phyloP scores from a whole-genome alignment of 2,113 vertebrate genomes.

The Lates calcarifer region DNA sequence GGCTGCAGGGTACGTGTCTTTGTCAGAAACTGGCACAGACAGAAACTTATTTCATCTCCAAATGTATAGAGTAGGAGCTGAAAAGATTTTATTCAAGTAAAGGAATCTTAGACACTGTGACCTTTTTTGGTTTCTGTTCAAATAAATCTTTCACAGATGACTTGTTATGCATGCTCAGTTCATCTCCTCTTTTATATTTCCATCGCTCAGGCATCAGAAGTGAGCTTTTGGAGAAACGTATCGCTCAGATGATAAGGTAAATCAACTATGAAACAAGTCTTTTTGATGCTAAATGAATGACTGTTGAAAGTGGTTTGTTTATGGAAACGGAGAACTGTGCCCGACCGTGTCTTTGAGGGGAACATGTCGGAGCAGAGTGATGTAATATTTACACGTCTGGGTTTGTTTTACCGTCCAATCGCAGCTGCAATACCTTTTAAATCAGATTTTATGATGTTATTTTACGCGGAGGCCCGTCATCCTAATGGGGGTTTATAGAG shows the following conservation, averaged over 20 bases:
- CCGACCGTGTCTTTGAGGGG: constrained; percentile 25
- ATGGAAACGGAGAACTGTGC: constrained; percentile 29
- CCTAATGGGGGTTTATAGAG: constrained; percentile 50
- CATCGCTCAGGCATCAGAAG: constrained; percentile 69
- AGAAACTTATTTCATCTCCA: background rate
- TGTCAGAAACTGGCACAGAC: background rate
- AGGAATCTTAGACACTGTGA: background rate
- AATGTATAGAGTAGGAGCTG: background rate
- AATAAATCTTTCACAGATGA: background rate
- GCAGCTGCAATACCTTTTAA: constrained; percentile 62
- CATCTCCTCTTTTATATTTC: constrained; percentile 48
- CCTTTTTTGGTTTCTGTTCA: background rate
- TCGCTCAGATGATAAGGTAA: constrained; percentile 79
- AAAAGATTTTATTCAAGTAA: background rate
- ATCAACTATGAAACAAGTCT: constrained; percentile 39
- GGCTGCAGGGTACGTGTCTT: constrained; percentile 69
- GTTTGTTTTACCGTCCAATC: constrained; percentile 66
- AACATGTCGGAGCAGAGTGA: constrained; percentile 55
- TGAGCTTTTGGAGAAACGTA: constrained; percentile 78
- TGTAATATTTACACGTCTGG: constrained; percentile 64
- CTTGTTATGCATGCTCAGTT: constrained; percentile 3
- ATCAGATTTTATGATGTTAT: constrained; percentile 70
- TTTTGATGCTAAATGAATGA: constrained; percentile 26
- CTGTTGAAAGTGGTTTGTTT: constrained; percentile 38
- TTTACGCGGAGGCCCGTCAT: constrained; percentile 46